Evolutionary conservation across 2,113 vertebrate species (phyloP).

Genomic region (Platysteira castanea): DNA sequence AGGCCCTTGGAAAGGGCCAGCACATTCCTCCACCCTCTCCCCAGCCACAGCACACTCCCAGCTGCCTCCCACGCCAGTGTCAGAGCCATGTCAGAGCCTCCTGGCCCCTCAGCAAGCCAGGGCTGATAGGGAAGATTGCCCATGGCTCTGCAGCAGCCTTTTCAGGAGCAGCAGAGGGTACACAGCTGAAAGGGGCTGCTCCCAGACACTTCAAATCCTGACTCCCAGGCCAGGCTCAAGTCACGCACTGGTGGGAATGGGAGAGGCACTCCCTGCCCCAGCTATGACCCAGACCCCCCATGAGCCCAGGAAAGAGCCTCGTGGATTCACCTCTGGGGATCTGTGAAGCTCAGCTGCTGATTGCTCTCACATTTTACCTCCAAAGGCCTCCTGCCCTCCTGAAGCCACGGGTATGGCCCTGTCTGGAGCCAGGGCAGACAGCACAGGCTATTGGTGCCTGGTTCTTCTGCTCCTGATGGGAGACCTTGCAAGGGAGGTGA

Average conservation of each 20-base stretch:
- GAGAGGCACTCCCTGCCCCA: not conserved
- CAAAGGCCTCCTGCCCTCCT: not conserved
- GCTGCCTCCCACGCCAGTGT: not conserved
- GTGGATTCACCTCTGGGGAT: not conserved
- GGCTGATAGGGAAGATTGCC: not conserved
- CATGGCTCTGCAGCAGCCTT: not conserved
- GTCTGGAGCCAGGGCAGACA: not conserved
- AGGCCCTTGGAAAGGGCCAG: not conserved
- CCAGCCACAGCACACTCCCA: not conserved
- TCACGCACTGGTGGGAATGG: not conserved
- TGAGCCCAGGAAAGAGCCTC: not conserved
- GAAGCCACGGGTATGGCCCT: not conserved
- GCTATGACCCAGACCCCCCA: not conserved
- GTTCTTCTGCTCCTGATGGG: not conserved
- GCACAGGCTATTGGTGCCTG: not conserved
- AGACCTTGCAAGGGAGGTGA: not conserved
- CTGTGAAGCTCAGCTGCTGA: not conserved
- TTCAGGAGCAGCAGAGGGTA: not conserved
- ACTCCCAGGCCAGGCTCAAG: not conserved
- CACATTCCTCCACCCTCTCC: constrained; percentile 8
- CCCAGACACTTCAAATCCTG: not conserved
- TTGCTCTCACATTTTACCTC: not conserved
- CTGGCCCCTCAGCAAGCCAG: not conserved
- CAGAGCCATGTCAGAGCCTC: not conserved
- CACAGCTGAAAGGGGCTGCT: fast-evolving